A percentile compares a stretch with the other conserved stretches of the same genome.
phyloP scores from a whole-genome alignment of 1,140 invertebrate genomes.

The Hypothenemus hampei region DNA sequence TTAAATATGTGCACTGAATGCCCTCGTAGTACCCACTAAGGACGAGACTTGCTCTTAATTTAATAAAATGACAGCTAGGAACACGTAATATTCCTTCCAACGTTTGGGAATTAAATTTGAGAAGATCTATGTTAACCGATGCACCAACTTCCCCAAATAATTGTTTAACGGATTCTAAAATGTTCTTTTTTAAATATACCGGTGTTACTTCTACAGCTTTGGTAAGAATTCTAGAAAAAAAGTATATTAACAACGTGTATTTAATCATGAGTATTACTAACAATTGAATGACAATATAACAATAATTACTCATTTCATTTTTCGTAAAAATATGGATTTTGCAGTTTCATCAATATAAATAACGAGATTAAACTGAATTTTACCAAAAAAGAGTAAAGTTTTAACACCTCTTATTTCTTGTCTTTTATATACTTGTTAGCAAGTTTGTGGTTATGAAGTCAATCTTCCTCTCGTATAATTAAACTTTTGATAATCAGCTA shows the following conservation, averaged over 20 bases:
- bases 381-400: too few relatives aligned
- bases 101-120: conserved; percentile 51
- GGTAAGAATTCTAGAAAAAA: conserved; percentile 50
- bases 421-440: too few relatives aligned
- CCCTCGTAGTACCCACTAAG: conserved; percentile 52
- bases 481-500: too few relatives aligned
- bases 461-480: too few relatives aligned
- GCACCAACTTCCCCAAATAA: conserved; percentile 58
- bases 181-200: conserved; percentile 54
- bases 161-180: conserved; percentile 50
- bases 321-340: too few relatives aligned
- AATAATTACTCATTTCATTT: conserved; percentile 34
- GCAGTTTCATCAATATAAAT: too few relatives aligned
- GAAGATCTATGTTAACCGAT: conserved; percentile 51
- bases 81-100: conserved; percentile 55
- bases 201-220: conserved; percentile 44
- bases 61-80: conserved; percentile 50
- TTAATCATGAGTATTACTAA: conserved; percentile 28
- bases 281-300: conserved; percentile 44
- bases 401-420: too few relatives aligned
- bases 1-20: conserved; percentile 50
- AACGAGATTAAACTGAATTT: too few relatives aligned
- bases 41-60: conserved; percentile 54
- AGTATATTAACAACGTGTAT: conserved; percentile 1
- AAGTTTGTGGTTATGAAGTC: too few relatives aligned